Base-by-base conservation (phyloP, 2,797 vertebrate species). In the Microctenopoma stevenorrisi region DNA sequence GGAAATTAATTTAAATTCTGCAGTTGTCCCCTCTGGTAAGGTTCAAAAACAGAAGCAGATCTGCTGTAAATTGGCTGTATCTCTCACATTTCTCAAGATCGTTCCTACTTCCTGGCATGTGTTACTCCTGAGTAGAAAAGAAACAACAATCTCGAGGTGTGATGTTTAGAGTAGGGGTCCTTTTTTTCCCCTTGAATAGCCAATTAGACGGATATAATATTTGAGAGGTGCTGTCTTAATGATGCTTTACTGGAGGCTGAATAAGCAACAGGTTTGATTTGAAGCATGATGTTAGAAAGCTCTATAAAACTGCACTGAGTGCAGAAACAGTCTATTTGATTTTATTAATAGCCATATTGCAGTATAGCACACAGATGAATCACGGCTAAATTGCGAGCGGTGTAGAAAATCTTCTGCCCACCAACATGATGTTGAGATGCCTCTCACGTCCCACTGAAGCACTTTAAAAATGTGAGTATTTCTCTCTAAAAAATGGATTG, bases 1-100 rank as follows among this genome's bases (percentile, higher is more conserved):
- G 83, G 89, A 91, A 93, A 92, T 90, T 89, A 89, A 93, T 92
- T 92, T 92, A 87, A 80, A 87, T 88, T 54, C 72, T 77, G 76
- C 78, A 71, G 48, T 86, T 80, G 71, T 79, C 72, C 81, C 88
- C 68, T 82, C 68, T 18, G 63, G 84, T 78, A 74, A 65, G 47
- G 74, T 85, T 87, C 56, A 86, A 82, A 85, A 78, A 72, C 81
- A 82, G 61, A 26, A 26, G n/a, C 70, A 75, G 49, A 78, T 74
- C 78, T 55, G 83, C 78, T 88, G 90, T 54, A 89, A 90, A 90
- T 87, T 77, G 64, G 44, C 64, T 59, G 51, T 16, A 68, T 78
- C 84, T 59, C 73, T 78, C 26, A 40, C 46, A 50, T 80, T 84
- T 70, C 72, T 68, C 40, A 70, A 76, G 48, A 67, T 48, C 57